Evolutionary conservation across 37 sponge, comb jelly and placozoan species (phyloP), one percentile per base, ranked within the genome.

Genomic region (Theonella swinhoei): DNA sequence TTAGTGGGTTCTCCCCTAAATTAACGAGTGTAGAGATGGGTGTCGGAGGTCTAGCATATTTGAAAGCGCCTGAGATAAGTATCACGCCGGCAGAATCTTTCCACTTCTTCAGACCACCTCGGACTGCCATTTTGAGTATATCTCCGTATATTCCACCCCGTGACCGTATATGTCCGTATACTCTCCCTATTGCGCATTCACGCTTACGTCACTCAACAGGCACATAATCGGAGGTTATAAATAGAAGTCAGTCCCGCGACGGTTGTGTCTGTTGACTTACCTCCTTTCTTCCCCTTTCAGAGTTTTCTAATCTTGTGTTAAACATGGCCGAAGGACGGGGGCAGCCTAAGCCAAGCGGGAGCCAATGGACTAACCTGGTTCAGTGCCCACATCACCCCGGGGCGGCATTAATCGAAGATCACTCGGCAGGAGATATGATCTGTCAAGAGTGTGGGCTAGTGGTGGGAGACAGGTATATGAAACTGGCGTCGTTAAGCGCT

Each of bases 371-470:
- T 19, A 75, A 42, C 32, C 35, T 69, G 28, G 60, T 88, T 0
- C 36, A 64, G 20, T 98, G 99, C 84, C 96, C 91, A 20, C 40
- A 89, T 38, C 99, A 98, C 66, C 99, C 99, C 0, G 76, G 94
- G 26, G 95, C 88, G 22, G 72, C 90, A 28, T 72, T 98, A 9
- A 84, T 98, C 33, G 99, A 98, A 72, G 99, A 98, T 75, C 91
- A 98, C 77, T 74, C 90, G 4, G 99, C 99, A 0, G 99, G 99
- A 32, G 99, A 98, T 80, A 92, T 96, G 91, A 88, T 98, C 3
- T 98, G 99, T 41, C 93, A 94, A 4, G 89, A 96, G 69, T 98
- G 99, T 83, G 99, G 99, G 1, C 85, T 98, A 0, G 96, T 98
- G 17, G 99, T 98, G 26, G 99, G 99, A 23, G 96, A 98, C 83